phyloP scores from a whole-genome alignment of 2,888 invertebrate genomes.

The Eupithecia tripunctaria region DNA sequence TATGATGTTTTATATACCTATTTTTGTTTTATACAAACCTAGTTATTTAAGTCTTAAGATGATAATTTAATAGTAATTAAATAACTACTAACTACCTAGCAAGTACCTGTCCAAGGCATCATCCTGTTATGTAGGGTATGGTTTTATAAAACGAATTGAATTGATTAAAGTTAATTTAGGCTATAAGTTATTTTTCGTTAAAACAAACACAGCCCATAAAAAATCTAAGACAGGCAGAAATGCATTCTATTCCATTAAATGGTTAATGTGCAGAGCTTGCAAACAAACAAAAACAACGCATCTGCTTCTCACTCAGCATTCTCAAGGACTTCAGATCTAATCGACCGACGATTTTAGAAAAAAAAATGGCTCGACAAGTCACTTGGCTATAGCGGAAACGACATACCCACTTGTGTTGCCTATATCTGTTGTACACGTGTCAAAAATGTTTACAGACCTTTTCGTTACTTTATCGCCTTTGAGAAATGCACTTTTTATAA shows the following conservation, averaged over 20 bases:
- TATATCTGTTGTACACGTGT: slow-evolving; percentile 74
- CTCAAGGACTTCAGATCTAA: slow-evolving; percentile 55
- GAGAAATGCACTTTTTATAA: slow-evolving; percentile 58
- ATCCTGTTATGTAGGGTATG: too few relatives aligned
- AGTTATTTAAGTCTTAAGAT: too few relatives aligned
- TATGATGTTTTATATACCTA: too few relatives aligned
- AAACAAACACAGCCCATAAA: neutral
- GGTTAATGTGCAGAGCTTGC: slow-evolving; percentile 19
- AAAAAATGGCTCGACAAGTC: slow-evolving; percentile 55
- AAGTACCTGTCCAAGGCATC: too few relatives aligned
- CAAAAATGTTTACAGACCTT: slow-evolving; percentile 69
- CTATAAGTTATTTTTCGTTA: neutral
- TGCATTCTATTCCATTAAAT: slow-evolving; percentile 1
- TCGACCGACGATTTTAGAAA: slow-evolving; percentile 44
- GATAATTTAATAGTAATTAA: too few relatives aligned
- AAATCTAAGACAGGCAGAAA: neutral
- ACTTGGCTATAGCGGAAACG: slow-evolving; percentile 65
- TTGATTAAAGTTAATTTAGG: neutral
- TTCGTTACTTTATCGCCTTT: slow-evolving; percentile 63
- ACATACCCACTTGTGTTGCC: slow-evolving; percentile 60
- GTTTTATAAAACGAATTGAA: too few relatives aligned
- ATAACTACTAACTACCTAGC: too few relatives aligned
- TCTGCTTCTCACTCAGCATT: slow-evolving; percentile 54
- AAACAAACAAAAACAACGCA: slow-evolving; percentile 54
- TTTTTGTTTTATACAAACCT: too few relatives aligned